These are phyloP conservation scores for Gila robusta DNA, from an alignment of 2,797 vertebrate species.

Conservation along the genomic window DNA sequence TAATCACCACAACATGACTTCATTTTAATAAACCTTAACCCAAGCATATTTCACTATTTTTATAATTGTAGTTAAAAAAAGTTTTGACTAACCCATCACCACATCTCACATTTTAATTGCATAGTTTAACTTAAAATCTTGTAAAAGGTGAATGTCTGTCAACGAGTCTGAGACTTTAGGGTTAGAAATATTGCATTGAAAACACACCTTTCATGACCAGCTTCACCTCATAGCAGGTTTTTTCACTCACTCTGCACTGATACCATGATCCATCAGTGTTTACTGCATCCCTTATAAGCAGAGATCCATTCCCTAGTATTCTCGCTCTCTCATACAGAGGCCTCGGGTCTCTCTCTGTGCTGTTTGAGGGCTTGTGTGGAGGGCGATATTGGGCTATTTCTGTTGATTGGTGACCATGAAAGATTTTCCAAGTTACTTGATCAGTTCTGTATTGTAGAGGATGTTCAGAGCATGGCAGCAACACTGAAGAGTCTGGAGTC, in stretches of 20 bases:
- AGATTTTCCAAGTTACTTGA: neutral
- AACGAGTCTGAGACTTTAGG: too few species aligned
- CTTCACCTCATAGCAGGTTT: conserved; percentile 38
- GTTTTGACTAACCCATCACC: neutral
- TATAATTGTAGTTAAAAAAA: neutral
- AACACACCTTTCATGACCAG: conserved; percentile 17
- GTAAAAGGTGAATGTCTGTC: too few species aligned
- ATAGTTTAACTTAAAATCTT: too few species aligned
- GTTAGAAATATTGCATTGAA: too few species aligned
- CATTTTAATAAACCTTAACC: neutral
- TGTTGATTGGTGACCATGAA: neutral
- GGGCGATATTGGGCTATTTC: neutral
- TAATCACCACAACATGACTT: neutral
- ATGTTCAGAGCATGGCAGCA: conserved; percentile 40
- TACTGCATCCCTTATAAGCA: conserved; percentile 29
- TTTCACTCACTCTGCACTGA: conserved; percentile 22
- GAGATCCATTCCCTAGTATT: conserved; percentile 6
- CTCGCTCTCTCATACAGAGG: conserved; percentile 25
- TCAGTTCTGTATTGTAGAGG: neutral
- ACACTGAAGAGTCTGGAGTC: neutral
- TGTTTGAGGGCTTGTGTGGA: neutral
- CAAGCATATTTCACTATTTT: neutral
- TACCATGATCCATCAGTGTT: conserved; percentile 36
- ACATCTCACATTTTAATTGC: neutral
- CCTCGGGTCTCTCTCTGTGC: neutral